These are phyloP conservation scores for Coranthus polyacanthus DNA, from an alignment of 2,797 vertebrate species.

Conservation along the genomic window DNA sequence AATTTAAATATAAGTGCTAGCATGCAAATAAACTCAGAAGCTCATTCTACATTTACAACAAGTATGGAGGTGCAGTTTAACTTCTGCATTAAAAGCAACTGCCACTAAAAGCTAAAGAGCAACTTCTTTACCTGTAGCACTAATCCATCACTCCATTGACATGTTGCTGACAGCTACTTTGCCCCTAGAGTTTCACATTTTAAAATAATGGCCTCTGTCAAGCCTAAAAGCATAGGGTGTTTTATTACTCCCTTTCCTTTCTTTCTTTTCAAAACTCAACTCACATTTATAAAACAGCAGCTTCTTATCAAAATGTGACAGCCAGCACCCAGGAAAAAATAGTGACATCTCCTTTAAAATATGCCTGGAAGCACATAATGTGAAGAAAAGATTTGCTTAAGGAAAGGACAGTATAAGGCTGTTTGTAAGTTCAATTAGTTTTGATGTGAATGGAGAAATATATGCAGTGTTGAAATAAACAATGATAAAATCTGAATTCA, in stretches of 20 bases:
- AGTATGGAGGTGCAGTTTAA: not conserved
- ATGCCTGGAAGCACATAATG: not conserved
- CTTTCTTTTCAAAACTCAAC: constrained; percentile 6
- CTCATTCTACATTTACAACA: not conserved
- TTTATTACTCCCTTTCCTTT: constrained; percentile 39
- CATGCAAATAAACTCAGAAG: no score
- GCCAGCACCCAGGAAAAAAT: not conserved
- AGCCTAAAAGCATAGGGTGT: constrained; percentile 45
- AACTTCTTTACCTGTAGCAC: constrained; percentile 37
- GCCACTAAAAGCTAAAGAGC: constrained; percentile 25
- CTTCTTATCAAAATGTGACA: constrained; percentile 25
- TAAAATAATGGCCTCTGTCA: constrained; percentile 63
- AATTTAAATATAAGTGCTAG: no score
- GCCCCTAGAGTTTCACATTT: constrained; percentile 42
- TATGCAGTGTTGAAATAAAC: no score
- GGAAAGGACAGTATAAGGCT: no score
- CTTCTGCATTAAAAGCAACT: constrained; percentile 27
- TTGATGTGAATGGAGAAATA: no score
- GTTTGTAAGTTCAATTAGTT: no score
- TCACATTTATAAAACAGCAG: constrained; percentile 1
- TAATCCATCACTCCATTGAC: constrained; percentile 52
- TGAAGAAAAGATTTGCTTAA: no score
- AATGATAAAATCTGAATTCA: not conserved
- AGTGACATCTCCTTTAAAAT: not conserved
- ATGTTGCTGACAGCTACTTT: constrained; percentile 54